Conservation (phyloP, 2,797 vertebrate species). For the Alosa sapidissima region DNA sequence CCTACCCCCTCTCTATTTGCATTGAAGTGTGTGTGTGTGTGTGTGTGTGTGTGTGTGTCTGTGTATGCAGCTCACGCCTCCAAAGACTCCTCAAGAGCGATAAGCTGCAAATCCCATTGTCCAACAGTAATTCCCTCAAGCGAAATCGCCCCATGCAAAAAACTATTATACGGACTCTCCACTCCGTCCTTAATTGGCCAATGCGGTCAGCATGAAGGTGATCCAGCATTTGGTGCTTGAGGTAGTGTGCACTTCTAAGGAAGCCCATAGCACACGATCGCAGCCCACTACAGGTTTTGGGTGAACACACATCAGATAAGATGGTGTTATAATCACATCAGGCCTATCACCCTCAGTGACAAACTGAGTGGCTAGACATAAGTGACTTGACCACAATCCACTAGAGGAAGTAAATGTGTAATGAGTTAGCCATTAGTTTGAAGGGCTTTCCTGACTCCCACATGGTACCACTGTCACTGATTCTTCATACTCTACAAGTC, state of each 20-base stretch:
- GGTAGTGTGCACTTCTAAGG: neutral
- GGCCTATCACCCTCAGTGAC: neutral
- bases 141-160: slow-evolving; percentile 41
- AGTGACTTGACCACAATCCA: neutral
- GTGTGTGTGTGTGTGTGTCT: neutral
- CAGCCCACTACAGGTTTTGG: neutral
- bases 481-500: neutral
- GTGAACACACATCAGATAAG: neutral
- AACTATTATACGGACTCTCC: slow-evolving; percentile 22
- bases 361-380: neutral
- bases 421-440: neutral
- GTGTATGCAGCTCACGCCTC: slow-evolving; percentile 1
- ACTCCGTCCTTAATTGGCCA: neutral
- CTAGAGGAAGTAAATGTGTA: neutral
- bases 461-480: neutral
- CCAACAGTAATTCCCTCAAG: slow-evolving; percentile 40
- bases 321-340: neutral
- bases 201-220: neutral
- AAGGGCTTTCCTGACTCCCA: neutral
- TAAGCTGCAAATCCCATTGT: slow-evolving; percentile 45
- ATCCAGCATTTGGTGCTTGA: neutral
- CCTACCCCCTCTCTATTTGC: neutral
- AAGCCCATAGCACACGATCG: neutral
- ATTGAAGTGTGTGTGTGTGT: neutral
- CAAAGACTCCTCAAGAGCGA: slow-evolving; percentile 24